These are phyloP conservation scores for Meda fulgida DNA, from an alignment of 2,797 vertebrate genomes.

Conservation along the genomic window DNA sequence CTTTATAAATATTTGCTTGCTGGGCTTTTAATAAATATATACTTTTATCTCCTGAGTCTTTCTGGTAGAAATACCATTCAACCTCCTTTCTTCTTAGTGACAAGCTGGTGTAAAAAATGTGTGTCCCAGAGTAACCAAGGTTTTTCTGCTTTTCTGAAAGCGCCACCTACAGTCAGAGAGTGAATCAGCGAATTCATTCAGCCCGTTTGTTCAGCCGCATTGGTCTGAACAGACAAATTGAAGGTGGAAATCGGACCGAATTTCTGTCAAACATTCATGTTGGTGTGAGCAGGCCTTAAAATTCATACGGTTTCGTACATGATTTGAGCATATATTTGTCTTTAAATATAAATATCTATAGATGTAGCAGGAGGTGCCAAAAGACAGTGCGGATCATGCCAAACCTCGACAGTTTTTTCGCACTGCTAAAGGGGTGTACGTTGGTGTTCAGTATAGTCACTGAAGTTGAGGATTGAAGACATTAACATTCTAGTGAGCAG, in stretches of 20 bases:
- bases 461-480: constrained; percentile 25
- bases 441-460: constrained; percentile 10
- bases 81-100: neutral
- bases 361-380: neutral
- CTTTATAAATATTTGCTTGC: too few relatives aligned
- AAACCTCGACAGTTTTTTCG: neutral
- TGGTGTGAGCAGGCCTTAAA: too few relatives aligned
- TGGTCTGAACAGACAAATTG: too few relatives aligned
- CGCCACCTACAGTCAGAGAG: neutral
- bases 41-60: too few relatives aligned
- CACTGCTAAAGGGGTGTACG: neutral
- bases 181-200: neutral
- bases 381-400: neutral
- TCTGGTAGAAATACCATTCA: neutral
- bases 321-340: neutral
- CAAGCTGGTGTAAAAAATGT: neutral
- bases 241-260: too few relatives aligned
- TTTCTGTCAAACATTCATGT: too few relatives aligned
- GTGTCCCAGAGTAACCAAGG: neutral
- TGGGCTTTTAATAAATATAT: too few relatives aligned
- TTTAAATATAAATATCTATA: neutral
- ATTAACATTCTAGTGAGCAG: constrained; percentile 66
- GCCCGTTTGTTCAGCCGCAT: neutral
- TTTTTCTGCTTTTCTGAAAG: neutral
- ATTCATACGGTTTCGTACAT: too few relatives aligned